Conservation (phyloP, 2,888 invertebrate species). For the Lasioglossum oenotherae region DNA sequence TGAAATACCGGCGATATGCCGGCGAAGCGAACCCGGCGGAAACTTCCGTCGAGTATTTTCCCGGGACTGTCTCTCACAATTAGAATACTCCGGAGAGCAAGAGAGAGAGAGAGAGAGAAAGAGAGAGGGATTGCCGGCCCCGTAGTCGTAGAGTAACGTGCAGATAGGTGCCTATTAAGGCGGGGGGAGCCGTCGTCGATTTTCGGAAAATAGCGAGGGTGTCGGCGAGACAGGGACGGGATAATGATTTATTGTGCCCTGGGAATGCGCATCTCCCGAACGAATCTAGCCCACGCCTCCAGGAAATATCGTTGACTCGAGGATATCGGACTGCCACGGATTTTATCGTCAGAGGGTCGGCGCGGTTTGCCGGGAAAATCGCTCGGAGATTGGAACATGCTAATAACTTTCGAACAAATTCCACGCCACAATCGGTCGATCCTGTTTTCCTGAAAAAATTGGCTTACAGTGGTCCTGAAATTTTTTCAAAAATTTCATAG, state of each 20-base stretch:
- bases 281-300: conserved; percentile 26
- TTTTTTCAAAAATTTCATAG: neutral
- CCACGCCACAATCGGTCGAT: neutral
- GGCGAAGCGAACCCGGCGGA: conserved; percentile 69
- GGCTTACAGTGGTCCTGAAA: neutral
- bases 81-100: conserved; percentile 78
- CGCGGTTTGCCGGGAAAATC: neutral
- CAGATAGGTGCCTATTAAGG: conserved; percentile 72
- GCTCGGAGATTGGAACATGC: neutral
- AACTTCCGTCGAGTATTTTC: conserved; percentile 82
- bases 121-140: conserved; percentile 68
- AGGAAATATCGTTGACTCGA: conserved; percentile 27
- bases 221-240: conserved; percentile 31
- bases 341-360: conserved; percentile 10
- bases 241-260: conserved; percentile 61
- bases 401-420: conserved; percentile 12
- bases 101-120: neutral
- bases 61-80: conserved; percentile 82
- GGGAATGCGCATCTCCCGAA: conserved; percentile 40
- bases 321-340: neutral
- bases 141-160: conserved; percentile 72
- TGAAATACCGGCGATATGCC: conserved; percentile 76
- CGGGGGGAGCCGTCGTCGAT: conserved; percentile 60
- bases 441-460: neutral
- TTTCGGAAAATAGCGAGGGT: conserved; percentile 64